Base-by-base conservation (phyloP, 2,113 vertebrate species). In the Phycodurus eques region DNA sequence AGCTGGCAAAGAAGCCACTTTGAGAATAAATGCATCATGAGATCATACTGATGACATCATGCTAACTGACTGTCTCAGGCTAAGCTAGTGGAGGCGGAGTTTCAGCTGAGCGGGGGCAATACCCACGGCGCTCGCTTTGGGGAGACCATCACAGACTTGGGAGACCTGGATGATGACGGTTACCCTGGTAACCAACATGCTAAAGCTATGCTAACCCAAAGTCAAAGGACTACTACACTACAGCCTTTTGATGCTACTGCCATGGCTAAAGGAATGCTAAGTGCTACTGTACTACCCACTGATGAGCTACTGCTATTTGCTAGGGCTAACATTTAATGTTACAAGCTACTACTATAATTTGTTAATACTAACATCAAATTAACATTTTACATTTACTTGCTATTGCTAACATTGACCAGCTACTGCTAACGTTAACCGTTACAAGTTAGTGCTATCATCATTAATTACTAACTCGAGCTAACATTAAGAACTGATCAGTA, bases 141-240 rank as follows among this genome's bases (percentile, higher is more conserved):
- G 61, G 94, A 98, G 85, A 92, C 93, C 72, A 96, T 99, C 74
- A 88, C 92, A 68, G 94, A 92, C 84, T 92, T 99, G 62, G 98
- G 98, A 35, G 98, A 99, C 91, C 90, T 99, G 63, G 96, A 99
- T 68, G 94, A 97, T 9, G 97, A 99, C 65, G 96, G 96, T 22
- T 97, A 94, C 91, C 90, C 94, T 85, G 98, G 98, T 98, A 94
- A 79, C 4, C 27, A 19, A 9, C n/a, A 6, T 27, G 42, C 65
- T 13, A 11, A 8, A 8, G 35, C 47, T 60, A 35, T 68, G 13
- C 22, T 15, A 15, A 33, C 5, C 15, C 22, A 11, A 51, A 42
- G 20, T 19, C 57, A 57, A 27, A 71, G 20, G 11, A 51, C 12
- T 47, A 39, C 20, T 39, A 6, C 35, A 39, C 35, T 39, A 39